Evolutionary conservation across 1,140 invertebrate species (phyloP).

Genomic region (Tetraneura akinire): DNA sequence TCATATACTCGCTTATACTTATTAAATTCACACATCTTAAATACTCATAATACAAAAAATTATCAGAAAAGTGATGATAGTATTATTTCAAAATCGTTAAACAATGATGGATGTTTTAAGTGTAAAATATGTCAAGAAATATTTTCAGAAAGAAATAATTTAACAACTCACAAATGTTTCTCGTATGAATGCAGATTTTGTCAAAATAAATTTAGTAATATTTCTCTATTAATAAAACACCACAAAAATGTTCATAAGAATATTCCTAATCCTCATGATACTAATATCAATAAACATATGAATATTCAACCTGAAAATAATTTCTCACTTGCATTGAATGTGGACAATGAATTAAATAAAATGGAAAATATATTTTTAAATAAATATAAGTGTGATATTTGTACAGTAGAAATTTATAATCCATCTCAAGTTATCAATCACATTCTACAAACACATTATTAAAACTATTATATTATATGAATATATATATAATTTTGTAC

Average conservation of each 20-base stretch:
- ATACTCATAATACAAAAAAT: not conserved
- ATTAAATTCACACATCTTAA: slow-evolving; percentile 4
- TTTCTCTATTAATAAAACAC: not conserved
- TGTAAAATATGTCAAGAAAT: slow-evolving; percentile 22
- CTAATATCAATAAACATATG: not conserved
- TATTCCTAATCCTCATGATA: not conserved
- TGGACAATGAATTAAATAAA: not conserved
- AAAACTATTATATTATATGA: not conserved
- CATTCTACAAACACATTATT: slow-evolving; percentile 37
- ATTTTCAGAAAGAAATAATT: slow-evolving; percentile 12
- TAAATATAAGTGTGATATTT: slow-evolving; percentile 39
- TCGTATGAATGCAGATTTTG: not conserved
- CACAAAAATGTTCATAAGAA: not conserved
- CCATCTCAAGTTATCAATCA: slow-evolving; percentile 15
- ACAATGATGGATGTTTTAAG: not conserved
- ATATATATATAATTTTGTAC: too few species aligned
- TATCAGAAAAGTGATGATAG: not conserved
- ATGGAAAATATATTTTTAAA: not conserved
- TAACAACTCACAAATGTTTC: not conserved
- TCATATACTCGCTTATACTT: not conserved
- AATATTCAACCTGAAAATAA: not conserved
- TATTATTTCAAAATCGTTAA: not conserved
- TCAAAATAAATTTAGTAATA: not conserved
- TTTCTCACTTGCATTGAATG: not conserved
- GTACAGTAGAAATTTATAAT: not conserved